phyloP scores from a whole-genome alignment of 1,140 invertebrate species.

The Drosophila oshimai region DNA sequence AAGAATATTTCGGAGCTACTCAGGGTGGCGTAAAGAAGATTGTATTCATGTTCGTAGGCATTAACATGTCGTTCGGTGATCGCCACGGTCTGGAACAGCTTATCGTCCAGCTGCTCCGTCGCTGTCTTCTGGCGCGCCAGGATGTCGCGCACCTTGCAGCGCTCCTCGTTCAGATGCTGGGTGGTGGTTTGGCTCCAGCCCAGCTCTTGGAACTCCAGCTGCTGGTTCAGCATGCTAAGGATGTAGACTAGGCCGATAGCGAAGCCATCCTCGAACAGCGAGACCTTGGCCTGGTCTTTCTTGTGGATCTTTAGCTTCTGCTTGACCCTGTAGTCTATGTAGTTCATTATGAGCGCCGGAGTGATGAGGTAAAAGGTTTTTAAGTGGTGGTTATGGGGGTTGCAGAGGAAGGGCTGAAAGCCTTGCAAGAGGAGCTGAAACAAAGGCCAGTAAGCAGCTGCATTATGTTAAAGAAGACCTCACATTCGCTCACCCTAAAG shows the following conservation, averaged over 20 bases:
- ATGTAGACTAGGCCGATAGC: constrained; percentile 94
- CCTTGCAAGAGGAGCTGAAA: constrained; percentile 93
- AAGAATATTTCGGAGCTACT: constrained; percentile 98
- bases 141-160: constrained; percentile 85
- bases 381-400: constrained; percentile 94
- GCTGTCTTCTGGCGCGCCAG: constrained; percentile 69
- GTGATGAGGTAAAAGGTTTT: constrained; percentile 97
- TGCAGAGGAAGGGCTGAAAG: constrained; percentile 94
- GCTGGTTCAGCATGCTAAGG: constrained; percentile 88
- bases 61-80: constrained; percentile 92
- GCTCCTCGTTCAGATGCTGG: constrained; percentile 87
- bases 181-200: constrained; percentile 97
- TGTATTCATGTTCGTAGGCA: constrained; percentile 94
- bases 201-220: constrained; percentile 93
- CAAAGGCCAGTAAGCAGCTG: background rate
- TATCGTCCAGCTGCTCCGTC: constrained; percentile 86
- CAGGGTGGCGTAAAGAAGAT: constrained; percentile 94
- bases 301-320: constrained; percentile 95
- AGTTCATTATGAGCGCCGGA: constrained; percentile 97
- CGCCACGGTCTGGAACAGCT: constrained; percentile 96
- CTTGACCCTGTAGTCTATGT: constrained; percentile 95
- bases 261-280: constrained; percentile 98
- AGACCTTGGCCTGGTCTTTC: constrained; percentile 89
- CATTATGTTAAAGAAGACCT: background rate
- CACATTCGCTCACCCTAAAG: constrained; percentile 87